Conservation (phyloP, 2,888 invertebrate genomes). For the Erebia aethiops region DNA sequence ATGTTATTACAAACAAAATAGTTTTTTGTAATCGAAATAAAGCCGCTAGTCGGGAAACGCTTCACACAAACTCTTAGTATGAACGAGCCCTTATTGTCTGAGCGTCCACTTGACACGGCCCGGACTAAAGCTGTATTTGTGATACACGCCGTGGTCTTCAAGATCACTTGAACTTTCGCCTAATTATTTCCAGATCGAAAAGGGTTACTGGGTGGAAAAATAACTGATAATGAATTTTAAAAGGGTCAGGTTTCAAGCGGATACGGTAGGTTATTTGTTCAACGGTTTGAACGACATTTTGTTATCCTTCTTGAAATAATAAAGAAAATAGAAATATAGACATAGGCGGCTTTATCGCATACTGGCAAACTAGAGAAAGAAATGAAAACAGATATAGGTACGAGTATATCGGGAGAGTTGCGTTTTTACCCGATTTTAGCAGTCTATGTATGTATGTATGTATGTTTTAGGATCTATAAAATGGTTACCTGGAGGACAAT, state of each 20-base stretch:
- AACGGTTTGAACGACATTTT: not conserved
- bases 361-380: no score
- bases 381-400: no score
- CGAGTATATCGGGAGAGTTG: no score
- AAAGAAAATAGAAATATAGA: no score
- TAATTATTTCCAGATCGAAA: constrained; percentile 24
- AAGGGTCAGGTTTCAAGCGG: not conserved
- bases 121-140: constrained; percentile 18
- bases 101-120: constrained; percentile 29
- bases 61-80: not conserved
- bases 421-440: no score
- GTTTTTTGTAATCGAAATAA: no score
- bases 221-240: not conserved
- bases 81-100: constrained; percentile 9
- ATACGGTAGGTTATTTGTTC: not conserved
- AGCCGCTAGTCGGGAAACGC: not conserved
- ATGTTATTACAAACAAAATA: no score
- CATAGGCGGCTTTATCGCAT: no score
- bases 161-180: constrained; percentile 35
- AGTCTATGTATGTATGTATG: no score
- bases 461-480: no score
- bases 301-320: no score
- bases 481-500: no score
- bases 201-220: not conserved
- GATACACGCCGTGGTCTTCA: constrained; percentile 21